phyloP scores from a whole-genome alignment of 2,888 invertebrate species.

The Platycheirus albimanus region DNA sequence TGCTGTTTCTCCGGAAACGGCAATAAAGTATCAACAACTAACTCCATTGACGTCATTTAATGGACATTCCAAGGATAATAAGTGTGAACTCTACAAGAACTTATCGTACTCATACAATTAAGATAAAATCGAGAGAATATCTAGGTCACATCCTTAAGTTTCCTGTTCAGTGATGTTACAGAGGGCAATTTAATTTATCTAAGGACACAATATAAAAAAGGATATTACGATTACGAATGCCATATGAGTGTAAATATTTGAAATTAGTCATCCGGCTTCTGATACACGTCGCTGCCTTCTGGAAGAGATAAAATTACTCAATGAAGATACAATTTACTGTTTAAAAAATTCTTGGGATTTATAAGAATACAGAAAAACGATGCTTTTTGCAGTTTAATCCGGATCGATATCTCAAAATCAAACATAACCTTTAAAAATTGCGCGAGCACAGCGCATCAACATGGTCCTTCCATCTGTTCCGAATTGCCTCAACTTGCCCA shows the following conservation, averaged over 20 bases:
- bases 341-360: too few species aligned
- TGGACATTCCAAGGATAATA: slow-evolving; percentile 68
- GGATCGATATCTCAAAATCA: too few species aligned
- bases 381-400: too few species aligned
- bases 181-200: slow-evolving; percentile 25
- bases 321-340: too few species aligned
- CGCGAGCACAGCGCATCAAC: too few species aligned
- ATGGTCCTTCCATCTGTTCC: too few species aligned
- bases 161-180: slow-evolving; percentile 6
- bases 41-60: slow-evolving; percentile 72
- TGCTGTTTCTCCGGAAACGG: slow-evolving; percentile 48
- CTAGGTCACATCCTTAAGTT: slow-evolving; percentile 62
- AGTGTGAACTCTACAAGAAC: slow-evolving; percentile 47
- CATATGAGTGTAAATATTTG: slow-evolving; percentile 9
- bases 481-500: too few species aligned
- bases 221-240: background rate
- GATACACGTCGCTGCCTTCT: too few species aligned
- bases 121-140: slow-evolving; percentile 49
- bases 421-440: too few species aligned
- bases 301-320: too few species aligned
- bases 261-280: slow-evolving; percentile 60
- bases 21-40: slow-evolving; percentile 32
- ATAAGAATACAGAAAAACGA: too few species aligned
- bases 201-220: slow-evolving; percentile 27
- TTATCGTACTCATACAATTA: slow-evolving; percentile 34